Evolutionary conservation across 2,797 vertebrate species (phyloP).

Genomic region (Squalus acanthias): DNA sequence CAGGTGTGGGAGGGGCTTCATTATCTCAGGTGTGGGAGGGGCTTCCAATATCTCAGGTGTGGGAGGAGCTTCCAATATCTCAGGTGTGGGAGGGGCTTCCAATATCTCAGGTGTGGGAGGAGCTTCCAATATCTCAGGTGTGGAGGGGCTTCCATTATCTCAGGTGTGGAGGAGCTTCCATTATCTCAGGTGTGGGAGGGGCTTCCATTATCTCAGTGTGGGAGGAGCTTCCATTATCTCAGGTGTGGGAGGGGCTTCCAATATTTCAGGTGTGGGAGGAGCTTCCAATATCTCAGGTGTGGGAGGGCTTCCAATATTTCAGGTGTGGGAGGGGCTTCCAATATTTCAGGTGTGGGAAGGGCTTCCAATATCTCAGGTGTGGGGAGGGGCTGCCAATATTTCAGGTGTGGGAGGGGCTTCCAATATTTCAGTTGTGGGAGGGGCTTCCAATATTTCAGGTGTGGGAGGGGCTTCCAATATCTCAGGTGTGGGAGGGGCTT

Average conservation of each 20-base stretch:
- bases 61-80: background rate
- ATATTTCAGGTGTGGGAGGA: background rate
- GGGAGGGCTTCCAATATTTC: background rate
- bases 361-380: background rate
- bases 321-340: background rate
- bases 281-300: background rate
- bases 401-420: background rate
- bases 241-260: background rate
- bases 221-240: background rate
- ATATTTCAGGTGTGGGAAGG: background rate
- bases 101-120: background rate
- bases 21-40: background rate
- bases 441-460: background rate
- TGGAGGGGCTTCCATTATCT: background rate
- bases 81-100: background rate
- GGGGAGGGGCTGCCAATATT: background rate
- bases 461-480: background rate
- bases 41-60: background rate
- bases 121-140: background rate
- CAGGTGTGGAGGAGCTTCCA: background rate
- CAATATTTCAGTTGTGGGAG: background rate
- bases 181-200: background rate
- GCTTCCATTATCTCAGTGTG: background rate
- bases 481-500: background rate
- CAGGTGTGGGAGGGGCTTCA: too few relatives aligned